Percentiles rank a stretch among this genome's conserved stretches.
phyloP scores from a whole-genome alignment of 2,888 invertebrate genomes.

The Pheosia tremula region DNA sequence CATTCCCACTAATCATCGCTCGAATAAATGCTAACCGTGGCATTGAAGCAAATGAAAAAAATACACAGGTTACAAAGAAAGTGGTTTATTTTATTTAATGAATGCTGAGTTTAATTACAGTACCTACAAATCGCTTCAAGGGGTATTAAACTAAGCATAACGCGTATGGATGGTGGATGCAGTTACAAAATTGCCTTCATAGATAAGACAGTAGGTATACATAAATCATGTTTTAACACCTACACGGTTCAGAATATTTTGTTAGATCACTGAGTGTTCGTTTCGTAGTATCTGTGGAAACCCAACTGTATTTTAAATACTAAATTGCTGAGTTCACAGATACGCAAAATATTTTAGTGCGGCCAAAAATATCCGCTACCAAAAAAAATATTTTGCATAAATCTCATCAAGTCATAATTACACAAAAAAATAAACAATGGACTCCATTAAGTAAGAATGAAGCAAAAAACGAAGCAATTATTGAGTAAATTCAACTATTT shows the following conservation, averaged over 20 bases:
- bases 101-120: constrained; percentile 28
- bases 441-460: constrained; percentile 44
- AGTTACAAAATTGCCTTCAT: no score
- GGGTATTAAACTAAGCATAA: constrained; percentile 26
- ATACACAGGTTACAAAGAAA: constrained; percentile 25
- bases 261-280: neutral
- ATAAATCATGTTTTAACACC: no score
- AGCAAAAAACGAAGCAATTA: constrained; percentile 55
- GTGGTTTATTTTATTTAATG: constrained; percentile 26
- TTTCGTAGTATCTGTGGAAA: neutral
- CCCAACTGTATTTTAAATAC: constrained; percentile 10
- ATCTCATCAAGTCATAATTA: constrained; percentile 52
- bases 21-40: constrained; percentile 31
- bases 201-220: no score
- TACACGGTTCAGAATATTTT: no score
- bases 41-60: constrained; percentile 21
- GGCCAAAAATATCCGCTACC: constrained; percentile 21
- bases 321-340: constrained; percentile 9
- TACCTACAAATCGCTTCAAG: constrained; percentile 23
- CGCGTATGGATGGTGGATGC: constrained; percentile 7
- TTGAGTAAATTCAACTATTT: constrained; percentile 54
- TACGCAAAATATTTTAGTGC: constrained; percentile 15
- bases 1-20: constrained; percentile 32
- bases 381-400: constrained; percentile 48
- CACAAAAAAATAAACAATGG: constrained; percentile 57